Evolutionary conservation across 2,888 invertebrate genomes (phyloP), one percentile per base, ranked within the genome.

Genomic region (Netelia melanura): DNA sequence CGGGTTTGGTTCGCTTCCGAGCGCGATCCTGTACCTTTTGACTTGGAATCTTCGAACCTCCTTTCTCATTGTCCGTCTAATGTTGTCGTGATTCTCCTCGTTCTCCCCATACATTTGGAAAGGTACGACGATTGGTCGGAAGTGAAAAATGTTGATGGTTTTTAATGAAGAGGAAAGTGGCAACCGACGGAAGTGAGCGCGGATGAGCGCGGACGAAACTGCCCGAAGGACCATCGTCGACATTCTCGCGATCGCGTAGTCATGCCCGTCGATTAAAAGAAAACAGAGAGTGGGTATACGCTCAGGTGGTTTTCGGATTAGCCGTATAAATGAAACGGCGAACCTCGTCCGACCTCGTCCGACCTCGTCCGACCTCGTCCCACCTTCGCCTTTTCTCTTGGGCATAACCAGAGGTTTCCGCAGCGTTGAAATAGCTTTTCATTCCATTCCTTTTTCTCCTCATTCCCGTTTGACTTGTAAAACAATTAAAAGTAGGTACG

Each of bases 1-100:
- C 86, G 84, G 83, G 84, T 85, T 68, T 79, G 85, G 79, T 86
- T 86, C 86, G 82, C 81, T 86, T 84, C 87, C 80, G 85, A 83
- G 30, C 43, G 76, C 61, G 64, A 56, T 54, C 70, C 68, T 44
- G 75, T 25, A 81, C 17, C 52, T 64, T 8, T 72, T 30, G 52
- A 81, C 11, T 23, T 48, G 68, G 76, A 30, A 56, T 44, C 44
- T 75, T 17, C 3, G 9, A 9, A 14, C 14, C 74, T 52, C 10
- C 9, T 23, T 25, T 64, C 68, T 86, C 62, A 54, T 64, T 71
- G 62, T 56, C 71, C 6, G 38, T 71, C 79, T 71, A 62, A 64
- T 71, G 54, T 79, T 71, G 23, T 70, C 25, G 64, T 52, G 64
- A 71, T 72, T 54, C 74, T 74, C 74, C 77, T 62, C 48, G 48